Evolutionary conservation across 2,113 vertebrate genomes (phyloP), one percentile per base, ranked within the genome.

Genomic region (Rana temporaria): DNA sequence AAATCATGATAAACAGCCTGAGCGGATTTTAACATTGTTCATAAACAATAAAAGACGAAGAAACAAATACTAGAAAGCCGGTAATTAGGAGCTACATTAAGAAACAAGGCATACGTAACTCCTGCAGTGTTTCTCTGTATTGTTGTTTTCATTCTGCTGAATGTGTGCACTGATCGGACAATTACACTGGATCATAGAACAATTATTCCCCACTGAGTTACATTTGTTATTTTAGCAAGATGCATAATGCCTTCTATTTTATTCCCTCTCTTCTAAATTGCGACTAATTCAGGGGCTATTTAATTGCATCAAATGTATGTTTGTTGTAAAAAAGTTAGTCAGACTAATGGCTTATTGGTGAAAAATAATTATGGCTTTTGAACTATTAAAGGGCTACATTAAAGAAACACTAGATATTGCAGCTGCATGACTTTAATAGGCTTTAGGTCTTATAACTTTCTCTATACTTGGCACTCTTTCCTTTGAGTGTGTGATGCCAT

Each of bases 81-180:
- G 24, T 67, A 79, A 79, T 79, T 79, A 79, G 52, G 55, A 55
- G 76, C 76, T 78, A 67, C 65, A 69, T 34, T 79, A 66, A 69
- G 52, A 70, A 69, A 59, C 69, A 55, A 57, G 59, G 48, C 60
- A 16, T 16, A 68, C 55, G 20, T n/a, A 52, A 30, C 65, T 68
- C 64, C 65, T 79, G 12, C 77, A 24, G 16, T 11, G n/a, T 79
- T 26, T 70, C 18, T 59, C 56, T 19, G 60, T 19, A 80, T 80
- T 70, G 78, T 22, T 62, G 38, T 62, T 62, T 34, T 38, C 6
- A 52, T 30, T 73, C 20, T 70, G 22, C 19, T 71, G 65, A 66
- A 67, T 42, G 77, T 79, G 48, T 20, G 53, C 52, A 48, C 9
- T 64, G 60, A 75, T 32, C 38, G 72, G 72, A 62, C 72, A 62